Conservation (phyloP, 2,888 invertebrate species). For the Epinotia brunnichana region DNA sequence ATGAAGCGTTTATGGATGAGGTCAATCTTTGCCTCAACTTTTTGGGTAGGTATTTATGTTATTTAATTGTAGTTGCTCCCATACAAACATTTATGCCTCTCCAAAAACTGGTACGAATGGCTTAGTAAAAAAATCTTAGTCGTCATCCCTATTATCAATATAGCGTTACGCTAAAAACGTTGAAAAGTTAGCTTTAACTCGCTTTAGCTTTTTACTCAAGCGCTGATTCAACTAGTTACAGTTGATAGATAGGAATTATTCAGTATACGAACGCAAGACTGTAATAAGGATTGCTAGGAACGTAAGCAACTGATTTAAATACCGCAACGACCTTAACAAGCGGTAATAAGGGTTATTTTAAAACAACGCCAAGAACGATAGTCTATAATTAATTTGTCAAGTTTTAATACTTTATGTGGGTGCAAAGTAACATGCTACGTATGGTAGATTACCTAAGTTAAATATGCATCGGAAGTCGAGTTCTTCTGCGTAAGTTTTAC, state of each 20-base stretch:
- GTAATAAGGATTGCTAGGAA: slow-evolving; percentile 30
- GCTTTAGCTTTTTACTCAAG: slow-evolving; percentile 2
- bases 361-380: neutral
- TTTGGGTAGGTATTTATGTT: no score
- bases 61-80: no score
- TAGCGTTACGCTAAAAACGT: no score
- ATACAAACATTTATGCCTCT: no score
- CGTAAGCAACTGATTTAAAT: slow-evolving; percentile 12
- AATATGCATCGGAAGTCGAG: neutral
- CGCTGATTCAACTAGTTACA: slow-evolving; percentile 8
- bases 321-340: neutral
- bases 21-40: no score
- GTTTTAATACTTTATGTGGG: slow-evolving; percentile 28
- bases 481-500: neutral
- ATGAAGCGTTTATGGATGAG: no score
- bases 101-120: no score
- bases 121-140: no score
- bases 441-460: slow-evolving; percentile 4
- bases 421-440: slow-evolving; percentile 25
- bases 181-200: neutral
- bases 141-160: no score
- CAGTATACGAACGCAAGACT: slow-evolving; percentile 38
- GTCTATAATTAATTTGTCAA: slow-evolving; percentile 39
- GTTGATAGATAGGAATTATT: slow-evolving; percentile 34
- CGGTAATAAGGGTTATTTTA: neutral